Evolutionary conservation across 1,140 invertebrate species (phyloP).

Genomic region (Aphelenchoides avenae): DNA sequence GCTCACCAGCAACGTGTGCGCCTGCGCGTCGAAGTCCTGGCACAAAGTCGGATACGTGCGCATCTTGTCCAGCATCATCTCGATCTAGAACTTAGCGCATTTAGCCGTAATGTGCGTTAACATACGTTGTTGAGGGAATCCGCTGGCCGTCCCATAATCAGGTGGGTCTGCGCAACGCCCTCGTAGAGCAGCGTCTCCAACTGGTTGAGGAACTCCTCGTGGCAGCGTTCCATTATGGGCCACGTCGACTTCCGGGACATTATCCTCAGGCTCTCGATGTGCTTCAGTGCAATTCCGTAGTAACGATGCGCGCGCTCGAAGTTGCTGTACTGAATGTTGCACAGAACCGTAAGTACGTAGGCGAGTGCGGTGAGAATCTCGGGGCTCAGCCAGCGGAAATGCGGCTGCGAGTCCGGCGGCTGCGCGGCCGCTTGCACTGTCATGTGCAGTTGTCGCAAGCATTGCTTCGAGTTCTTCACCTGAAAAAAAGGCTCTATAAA

Average conservation of each 20-base stretch:
- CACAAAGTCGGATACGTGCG: slow-evolving; percentile 13
- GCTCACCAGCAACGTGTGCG: slow-evolving; percentile 33
- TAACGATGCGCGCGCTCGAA: slow-evolving; percentile 34
- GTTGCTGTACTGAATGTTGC: slow-evolving; percentile 40
- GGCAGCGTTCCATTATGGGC: slow-evolving; percentile 27
- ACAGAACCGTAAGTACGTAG: slow-evolving; percentile 38
- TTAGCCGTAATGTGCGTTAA: slow-evolving; percentile 14
- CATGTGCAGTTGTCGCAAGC: slow-evolving; percentile 39
- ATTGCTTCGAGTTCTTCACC: slow-evolving; percentile 45
- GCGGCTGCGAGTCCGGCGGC: slow-evolving; percentile 17
- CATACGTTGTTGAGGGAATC: slow-evolving; percentile 31
- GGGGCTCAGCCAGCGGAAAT: slow-evolving; percentile 35
- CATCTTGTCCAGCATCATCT: slow-evolving; percentile 18
- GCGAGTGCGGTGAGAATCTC: slow-evolving; percentile 40
- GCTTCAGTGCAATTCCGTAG: slow-evolving; percentile 35
- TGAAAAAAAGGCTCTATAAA: slow-evolving; percentile 27
- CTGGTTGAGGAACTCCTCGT: slow-evolving; percentile 22
- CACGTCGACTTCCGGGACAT: slow-evolving; percentile 33
- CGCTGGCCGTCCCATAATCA: slow-evolving; percentile 29
- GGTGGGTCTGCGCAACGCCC: slow-evolving; percentile 32
- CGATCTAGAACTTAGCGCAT: slow-evolving; percentile 26
- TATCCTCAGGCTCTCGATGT: slow-evolving; percentile 31
- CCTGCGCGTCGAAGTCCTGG: slow-evolving; percentile 34
- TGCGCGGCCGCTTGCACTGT: slow-evolving; percentile 41
- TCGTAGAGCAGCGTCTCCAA: slow-evolving; percentile 38